These are phyloP conservation scores for Helobdella robusta DNA, from an alignment of 2,888 invertebrate species.

Conservation along the genomic window DNA sequence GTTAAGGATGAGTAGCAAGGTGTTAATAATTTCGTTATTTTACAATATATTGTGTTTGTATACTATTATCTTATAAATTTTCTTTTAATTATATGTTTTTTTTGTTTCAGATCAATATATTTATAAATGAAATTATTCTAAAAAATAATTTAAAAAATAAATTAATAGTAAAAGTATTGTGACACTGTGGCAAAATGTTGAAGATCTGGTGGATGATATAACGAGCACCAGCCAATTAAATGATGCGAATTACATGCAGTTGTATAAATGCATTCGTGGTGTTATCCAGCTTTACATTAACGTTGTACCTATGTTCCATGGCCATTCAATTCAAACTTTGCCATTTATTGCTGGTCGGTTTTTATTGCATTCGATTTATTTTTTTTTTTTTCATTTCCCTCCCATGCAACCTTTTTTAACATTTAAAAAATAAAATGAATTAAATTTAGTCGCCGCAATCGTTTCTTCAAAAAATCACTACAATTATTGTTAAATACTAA, in stretches of 20 bases:
- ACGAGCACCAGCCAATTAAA: neutral
- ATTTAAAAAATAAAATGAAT: constrained; percentile 17
- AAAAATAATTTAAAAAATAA: neutral
- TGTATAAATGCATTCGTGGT: neutral
- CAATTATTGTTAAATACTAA: too few species aligned
- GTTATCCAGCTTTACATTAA: neutral
- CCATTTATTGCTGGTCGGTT: neutral
- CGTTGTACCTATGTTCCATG: neutral
- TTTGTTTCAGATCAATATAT: neutral
- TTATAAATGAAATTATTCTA: neutral
- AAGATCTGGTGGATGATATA: neutral
- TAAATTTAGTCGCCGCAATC: neutral
- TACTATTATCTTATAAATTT: too few species aligned
- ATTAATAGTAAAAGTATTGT: neutral
- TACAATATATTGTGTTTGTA: too few species aligned
- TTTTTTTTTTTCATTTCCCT: neutral
- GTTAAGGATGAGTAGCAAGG: too few species aligned
- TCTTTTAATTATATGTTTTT: neutral
- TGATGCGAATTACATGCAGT: neutral
- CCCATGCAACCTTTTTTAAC: neutral
- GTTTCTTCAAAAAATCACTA: too few species aligned
- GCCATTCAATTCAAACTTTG: neutral
- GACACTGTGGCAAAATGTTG: constrained; percentile 2
- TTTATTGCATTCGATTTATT: neutral
- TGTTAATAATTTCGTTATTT: too few species aligned